Percentiles rank a stretch among this genome's conserved stretches.
Conservation (phyloP, 64 coral and sea anemone species). For the Dendrophyllia cribrosa region DNA sequence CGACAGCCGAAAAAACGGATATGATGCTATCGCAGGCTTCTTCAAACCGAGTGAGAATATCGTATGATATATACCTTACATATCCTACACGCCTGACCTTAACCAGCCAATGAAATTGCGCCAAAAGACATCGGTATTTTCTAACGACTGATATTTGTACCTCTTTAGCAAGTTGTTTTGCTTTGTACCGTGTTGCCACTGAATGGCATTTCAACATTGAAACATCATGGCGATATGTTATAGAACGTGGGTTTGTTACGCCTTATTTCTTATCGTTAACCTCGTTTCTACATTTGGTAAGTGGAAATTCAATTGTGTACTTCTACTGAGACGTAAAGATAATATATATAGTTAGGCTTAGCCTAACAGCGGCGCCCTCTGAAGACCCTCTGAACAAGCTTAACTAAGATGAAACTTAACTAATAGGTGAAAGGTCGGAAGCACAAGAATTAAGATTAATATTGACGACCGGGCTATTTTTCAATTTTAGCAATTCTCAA, state of each 20-base stretch:
- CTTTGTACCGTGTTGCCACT: background rate
- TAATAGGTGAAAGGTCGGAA: too few species aligned
- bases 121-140: background rate
- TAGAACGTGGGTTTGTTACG: background rate
- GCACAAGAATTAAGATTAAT: too few species aligned
- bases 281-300: background rate
- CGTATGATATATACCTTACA: background rate
- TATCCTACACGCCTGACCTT: background rate
- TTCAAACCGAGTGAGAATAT: background rate
- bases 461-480: too few species aligned
- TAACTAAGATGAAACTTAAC: too few species aligned
- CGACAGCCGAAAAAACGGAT: too few species aligned
- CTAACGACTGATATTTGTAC: background rate
- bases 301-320: background rate
- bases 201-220: background rate
- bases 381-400: too few species aligned
- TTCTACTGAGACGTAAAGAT: too few species aligned
- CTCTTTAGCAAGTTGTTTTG: background rate
- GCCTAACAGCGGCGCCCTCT: too few species aligned
- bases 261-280: background rate
- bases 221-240: background rate
- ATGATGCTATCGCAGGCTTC: background rate
- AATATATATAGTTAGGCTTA: too few species aligned
- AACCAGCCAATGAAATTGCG: background rate
- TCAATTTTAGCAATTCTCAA: too few species aligned